These are phyloP conservation scores for Amniataba percoides DNA, from an alignment of 2,797 vertebrate genomes.

Conservation along the genomic window DNA sequence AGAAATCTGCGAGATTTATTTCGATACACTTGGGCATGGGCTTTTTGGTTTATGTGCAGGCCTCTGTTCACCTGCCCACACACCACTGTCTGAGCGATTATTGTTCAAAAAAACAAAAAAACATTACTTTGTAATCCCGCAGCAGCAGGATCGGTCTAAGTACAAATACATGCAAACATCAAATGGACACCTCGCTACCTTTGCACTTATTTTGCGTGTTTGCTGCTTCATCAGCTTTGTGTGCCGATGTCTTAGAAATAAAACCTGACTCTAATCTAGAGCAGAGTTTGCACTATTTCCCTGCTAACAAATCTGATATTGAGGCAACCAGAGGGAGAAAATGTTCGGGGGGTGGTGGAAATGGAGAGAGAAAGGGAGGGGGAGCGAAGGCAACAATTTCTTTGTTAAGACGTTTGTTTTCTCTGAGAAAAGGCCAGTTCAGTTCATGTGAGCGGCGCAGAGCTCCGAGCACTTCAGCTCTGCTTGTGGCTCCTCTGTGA, in stretches of 20 bases:
- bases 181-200: constrained; percentile 9
- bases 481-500: constrained; percentile 56
- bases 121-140: constrained; percentile 60
- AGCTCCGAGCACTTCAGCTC: constrained; percentile 39
- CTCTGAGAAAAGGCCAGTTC: constrained; percentile 52
- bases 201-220: constrained; percentile 21
- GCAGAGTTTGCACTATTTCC: constrained; percentile 6
- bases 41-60: constrained; percentile 41
- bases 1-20: constrained; percentile 13
- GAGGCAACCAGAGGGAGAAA: constrained; percentile 20
- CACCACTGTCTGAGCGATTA: constrained; percentile 44
- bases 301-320: constrained; percentile 22
- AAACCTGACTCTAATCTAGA: constrained; percentile 6
- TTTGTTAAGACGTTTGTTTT: constrained; percentile 50
- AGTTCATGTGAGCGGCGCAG: constrained; percentile 47
- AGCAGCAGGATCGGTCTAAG: constrained; percentile 28
- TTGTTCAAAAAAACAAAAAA: constrained; percentile 59
- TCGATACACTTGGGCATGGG: background rate
- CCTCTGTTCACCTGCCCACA: constrained; percentile 56
- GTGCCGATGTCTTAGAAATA: background rate
- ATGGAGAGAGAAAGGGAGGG: background rate
- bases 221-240: constrained; percentile 14
- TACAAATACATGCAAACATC: constrained; percentile 35
- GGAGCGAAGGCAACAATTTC: constrained; percentile 37
- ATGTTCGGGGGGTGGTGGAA: constrained; percentile 2